A percentile compares a stretch with the other conserved stretches of the same genome.
Evolutionary conservation across 2,797 vertebrate genomes (phyloP).

Genomic region (Synanceia verrucosa): DNA sequence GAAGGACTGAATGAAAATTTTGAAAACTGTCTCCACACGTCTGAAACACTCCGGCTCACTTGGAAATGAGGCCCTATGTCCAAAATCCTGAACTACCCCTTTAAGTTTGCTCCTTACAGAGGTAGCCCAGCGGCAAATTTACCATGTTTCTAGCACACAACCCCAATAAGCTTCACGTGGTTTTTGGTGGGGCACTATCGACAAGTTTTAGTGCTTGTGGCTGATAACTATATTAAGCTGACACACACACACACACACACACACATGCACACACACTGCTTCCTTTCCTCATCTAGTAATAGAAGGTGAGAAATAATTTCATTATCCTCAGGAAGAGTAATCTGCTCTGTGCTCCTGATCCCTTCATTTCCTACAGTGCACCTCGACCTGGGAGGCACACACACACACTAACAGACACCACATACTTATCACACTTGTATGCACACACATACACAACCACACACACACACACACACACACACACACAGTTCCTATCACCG

Average conservation of each 20-base stretch:
- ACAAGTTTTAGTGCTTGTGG: conserved; percentile 38
- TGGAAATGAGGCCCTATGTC: too few species aligned
- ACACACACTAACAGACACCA: conserved; percentile 12
- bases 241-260: conserved; percentile 17
- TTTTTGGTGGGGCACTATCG: conserved; percentile 28
- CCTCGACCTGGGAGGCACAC: conserved; percentile 67
- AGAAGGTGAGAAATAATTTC: conserved; percentile 86
- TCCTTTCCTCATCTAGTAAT: conserved; percentile 83
- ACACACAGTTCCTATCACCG: conserved; percentile 59
- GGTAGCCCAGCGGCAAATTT: neutral
- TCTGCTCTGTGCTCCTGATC: conserved; percentile 81
- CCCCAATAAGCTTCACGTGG: conserved; percentile 16
- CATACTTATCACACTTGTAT: conserved; percentile 51
- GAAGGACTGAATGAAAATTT: too few species aligned
- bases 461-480: conserved; percentile 45
- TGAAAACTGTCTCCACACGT: too few species aligned
- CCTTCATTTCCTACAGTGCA: conserved; percentile 86
- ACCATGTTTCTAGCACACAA: neutral
- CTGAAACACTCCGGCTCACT: too few species aligned
- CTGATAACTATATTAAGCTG: conserved; percentile 42
- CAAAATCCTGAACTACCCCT: too few species aligned
- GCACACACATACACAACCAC: conserved; percentile 25
- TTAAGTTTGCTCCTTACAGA: neutral
- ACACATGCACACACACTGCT: conserved; percentile 38
- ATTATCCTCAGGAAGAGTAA: conserved; percentile 83